Percentiles rank a stretch among this genome's conserved stretches.
phyloP scores from a whole-genome alignment of 2,113 vertebrate species.

The Solenodon paradoxus region DNA sequence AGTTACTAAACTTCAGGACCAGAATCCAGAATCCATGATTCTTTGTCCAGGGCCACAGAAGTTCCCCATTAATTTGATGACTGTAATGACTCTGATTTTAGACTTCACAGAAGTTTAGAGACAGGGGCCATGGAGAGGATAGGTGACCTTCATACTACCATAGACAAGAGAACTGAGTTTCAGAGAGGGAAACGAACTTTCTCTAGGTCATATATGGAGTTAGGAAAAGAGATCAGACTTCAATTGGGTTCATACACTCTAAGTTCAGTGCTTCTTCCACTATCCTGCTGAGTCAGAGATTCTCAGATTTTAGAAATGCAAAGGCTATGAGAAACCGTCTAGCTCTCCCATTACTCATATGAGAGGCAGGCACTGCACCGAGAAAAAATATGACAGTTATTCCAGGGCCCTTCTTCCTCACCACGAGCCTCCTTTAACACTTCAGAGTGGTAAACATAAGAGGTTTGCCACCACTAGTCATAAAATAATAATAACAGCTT shows the following conservation, averaged over 20 bases:
- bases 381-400: neutral
- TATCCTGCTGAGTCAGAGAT: neutral
- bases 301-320: neutral
- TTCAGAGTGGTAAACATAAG: no score
- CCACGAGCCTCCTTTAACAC: neutral
- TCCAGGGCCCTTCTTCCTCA: neutral
- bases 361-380: rapidly evolving
- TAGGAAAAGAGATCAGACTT: neutral
- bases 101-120: neutral
- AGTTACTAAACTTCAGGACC: neutral
- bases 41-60: neutral
- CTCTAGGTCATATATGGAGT: neutral
- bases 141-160: neutral
- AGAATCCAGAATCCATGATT: neutral
- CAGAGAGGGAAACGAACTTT: neutral
- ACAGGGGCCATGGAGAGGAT: no score
- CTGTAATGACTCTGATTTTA: neutral
- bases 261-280: neutral
- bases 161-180: neutral
- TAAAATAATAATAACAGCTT: neutral
- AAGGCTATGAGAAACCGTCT: neutral
- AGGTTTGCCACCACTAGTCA: neutral
- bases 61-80: no score
- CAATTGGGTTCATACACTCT: neutral
- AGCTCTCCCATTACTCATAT: rapidly evolving